Evolutionary conservation across 2,888 invertebrate genomes (phyloP), one percentile per base, ranked within the genome.

Genomic region (Cyrtodaria siliqua): DNA sequence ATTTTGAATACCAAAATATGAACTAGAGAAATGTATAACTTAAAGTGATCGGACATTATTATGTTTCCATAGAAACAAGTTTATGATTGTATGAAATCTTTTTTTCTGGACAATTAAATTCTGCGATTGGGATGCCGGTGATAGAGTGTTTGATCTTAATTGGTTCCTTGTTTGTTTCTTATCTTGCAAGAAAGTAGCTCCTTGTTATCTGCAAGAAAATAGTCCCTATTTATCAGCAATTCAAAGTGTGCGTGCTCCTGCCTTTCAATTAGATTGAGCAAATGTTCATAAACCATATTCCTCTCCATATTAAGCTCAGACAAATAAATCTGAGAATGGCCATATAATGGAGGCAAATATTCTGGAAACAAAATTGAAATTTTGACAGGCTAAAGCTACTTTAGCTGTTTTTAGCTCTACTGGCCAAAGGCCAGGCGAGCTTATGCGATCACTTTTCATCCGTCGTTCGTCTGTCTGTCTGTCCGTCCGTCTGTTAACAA

Each of bases 81-180:
- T 12, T n/a, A n/a, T 67, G 64, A 69, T 75, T 64, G 60, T 61
- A 23, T 60, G 64, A 57, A 50, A 49, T 78, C 59, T 50, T 66
- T 40, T 66, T 71, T 72, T 69, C 77, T 61, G 72, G 72, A 68
- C 77, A 78, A 78, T 78, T 78, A 72, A 69, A 64, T 64, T 68
- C 55, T 44, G 27, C 40, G 61, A 70, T 76, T 74, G 68, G 57
- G 27, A 33, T 52, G 52, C 53, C 42, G 44, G 26, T 26, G 52
- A 68, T 20, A 23, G 40, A 68, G 53, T 68, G 68, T 59, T 68
- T 60, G 68, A 68, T 68, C 68, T 67, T 73, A 67, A 73, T 73
- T 73, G 61, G 60, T 61, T 73, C 61, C 61, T 67, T 38, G 52
- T 33, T 55, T 53, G 20, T 42, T 16, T 56, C 50, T 73, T 73